Evolutionary conservation across 2,797 vertebrate genomes (phyloP).

Genomic region (Pangasius macronema): DNA sequence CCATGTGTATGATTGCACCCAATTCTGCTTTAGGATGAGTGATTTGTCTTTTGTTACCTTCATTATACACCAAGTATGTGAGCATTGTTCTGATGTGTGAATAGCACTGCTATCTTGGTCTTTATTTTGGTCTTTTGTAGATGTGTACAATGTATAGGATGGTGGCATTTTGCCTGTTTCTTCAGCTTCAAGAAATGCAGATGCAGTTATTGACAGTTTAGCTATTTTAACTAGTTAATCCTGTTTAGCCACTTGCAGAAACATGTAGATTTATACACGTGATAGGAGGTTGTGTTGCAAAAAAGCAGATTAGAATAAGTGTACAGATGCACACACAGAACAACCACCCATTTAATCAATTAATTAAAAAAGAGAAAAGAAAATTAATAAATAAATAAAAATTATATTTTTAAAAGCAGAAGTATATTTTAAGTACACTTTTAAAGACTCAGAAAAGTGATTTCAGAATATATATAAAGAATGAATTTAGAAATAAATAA

Average conservation of each 20-base stretch:
- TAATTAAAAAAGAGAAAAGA: too few species aligned
- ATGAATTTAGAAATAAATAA: not conserved
- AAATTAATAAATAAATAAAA: not conserved
- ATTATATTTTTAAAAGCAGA: not conserved
- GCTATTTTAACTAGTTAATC: not conserved
- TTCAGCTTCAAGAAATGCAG: not conserved
- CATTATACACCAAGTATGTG: not conserved
- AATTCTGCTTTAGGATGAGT: not conserved
- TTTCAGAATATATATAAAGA: not conserved
- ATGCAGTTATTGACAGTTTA: not conserved
- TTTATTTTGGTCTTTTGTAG: conserved; percentile 17
- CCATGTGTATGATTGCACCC: not conserved
- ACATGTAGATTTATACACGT: too few species aligned
- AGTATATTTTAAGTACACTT: not conserved
- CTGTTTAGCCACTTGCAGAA: not conserved
- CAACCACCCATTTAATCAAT: too few species aligned
- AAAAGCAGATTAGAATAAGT: too few species aligned
- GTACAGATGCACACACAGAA: too few species aligned
- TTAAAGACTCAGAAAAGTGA: not conserved
- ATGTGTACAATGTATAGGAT: conserved; percentile 6
- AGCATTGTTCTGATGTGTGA: not conserved
- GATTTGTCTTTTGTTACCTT: not conserved
- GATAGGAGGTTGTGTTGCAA: too few species aligned
- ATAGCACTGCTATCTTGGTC: not conserved
- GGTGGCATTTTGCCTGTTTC: not conserved